phyloP scores from a whole-genome alignment of 2,797 vertebrate genomes.

The Chelmon rostratus region DNA sequence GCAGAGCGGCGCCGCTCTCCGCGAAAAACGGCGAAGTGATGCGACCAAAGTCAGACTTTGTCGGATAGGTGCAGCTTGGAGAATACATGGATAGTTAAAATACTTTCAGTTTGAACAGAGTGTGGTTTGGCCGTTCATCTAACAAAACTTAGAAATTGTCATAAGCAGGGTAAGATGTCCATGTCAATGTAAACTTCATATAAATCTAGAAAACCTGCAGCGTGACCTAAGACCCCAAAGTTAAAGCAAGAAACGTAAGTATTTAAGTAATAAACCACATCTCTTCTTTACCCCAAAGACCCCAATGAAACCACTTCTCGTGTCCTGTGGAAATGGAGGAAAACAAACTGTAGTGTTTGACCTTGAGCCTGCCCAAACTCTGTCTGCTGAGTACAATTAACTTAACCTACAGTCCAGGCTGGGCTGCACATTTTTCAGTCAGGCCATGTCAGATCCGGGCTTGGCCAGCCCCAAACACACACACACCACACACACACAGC shows the following conservation, averaged over 20 bases:
- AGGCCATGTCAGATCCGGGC: slow-evolving; percentile 11
- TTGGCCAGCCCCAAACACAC: slow-evolving; percentile 10
- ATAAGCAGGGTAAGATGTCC: neutral
- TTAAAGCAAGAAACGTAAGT: neutral
- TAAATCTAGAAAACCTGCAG: neutral
- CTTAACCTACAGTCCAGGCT: slow-evolving; percentile 29
- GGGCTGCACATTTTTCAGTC: slow-evolving; percentile 55
- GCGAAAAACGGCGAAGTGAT: slow-evolving; percentile 19
- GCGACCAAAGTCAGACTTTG: slow-evolving; percentile 51
- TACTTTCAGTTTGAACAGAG: neutral
- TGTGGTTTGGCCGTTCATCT: no score
- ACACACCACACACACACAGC: slow-evolving; percentile 7
- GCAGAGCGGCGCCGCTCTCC: slow-evolving; percentile 14
- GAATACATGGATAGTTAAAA: slow-evolving; percentile 58
- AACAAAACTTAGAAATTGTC: neutral
- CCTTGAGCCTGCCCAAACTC: slow-evolving; percentile 60
- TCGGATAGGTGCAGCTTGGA: slow-evolving; percentile 45
- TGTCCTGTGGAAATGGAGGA: slow-evolving; percentile 16
- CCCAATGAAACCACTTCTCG: neutral
- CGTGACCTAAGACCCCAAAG: neutral
- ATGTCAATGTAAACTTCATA: neutral
- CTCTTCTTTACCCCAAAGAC: slow-evolving; percentile 3
- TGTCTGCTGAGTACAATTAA: slow-evolving; percentile 51
- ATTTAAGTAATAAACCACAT: neutral
- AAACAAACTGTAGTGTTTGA: slow-evolving; percentile 45